Evolutionary conservation across 2,888 invertebrate species (phyloP), one percentile per base, ranked within the genome.

Genomic region (Leucophenga maculata): DNA sequence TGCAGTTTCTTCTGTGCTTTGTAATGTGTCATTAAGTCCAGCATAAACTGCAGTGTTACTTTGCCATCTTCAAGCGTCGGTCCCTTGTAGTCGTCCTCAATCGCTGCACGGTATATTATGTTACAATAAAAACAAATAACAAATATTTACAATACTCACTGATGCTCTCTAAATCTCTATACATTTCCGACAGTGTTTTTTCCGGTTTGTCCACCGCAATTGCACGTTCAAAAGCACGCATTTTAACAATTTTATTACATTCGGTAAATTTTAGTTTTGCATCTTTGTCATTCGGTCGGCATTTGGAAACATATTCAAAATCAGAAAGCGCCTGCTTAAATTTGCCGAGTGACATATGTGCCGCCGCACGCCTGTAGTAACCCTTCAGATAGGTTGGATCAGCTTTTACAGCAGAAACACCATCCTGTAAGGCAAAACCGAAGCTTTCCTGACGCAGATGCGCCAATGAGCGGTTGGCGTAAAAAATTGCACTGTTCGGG

Each of bases 331-430:
- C 99, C 89, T 95, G 91, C 90, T 98, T 98, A 89, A 97, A 98
- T 90, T 98, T 98, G 78, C 99, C 98, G 85, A 99, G 89, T 31
- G 98, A 96, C 98, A 99, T 99, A 85, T 97, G 93, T 44, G 99
- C 95, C 1, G 97, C 97, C 0, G 99, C 99, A 85, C 99, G 91
- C 82, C 99, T 92, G 88, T 99, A 99, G 88, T 97, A 99, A 0
- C 97, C 99, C 90, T 99, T 99, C 26, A 97, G 91, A 87, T 98
- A 99, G 26, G 91, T 91, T 80, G 92, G 93, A 89, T 99, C 98
- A 75, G 97, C 88, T 88, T 95, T 94, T 69, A 99, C 95, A 1
- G 99, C 94, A 86, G 94, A 94, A 1, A 96, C 92, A 1, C 99
- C 99, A 91, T 99, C 99, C 52, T 90, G 91, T 69, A 99, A 89